phyloP scores from a whole-genome alignment of 2,113 vertebrate genomes.

The Chlorodrepanis virens region DNA sequence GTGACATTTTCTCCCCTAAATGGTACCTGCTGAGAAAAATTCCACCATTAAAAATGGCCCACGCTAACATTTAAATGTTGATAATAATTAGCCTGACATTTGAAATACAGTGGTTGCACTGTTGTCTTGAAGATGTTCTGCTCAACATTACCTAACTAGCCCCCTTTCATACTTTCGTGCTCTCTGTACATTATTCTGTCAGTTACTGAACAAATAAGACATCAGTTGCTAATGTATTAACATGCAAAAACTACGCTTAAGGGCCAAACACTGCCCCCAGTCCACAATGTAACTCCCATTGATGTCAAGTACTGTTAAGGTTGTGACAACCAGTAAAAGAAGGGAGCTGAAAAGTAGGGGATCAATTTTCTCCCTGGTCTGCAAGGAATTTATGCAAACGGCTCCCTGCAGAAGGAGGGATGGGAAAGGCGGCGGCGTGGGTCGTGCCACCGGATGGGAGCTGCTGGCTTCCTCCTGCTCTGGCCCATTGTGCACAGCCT shows the following conservation, averaged over 20 bases:
- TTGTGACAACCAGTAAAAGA: constrained; percentile 60
- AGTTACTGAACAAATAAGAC: constrained; percentile 79
- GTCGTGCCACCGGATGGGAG: background rate
- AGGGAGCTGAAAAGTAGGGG: constrained; percentile 45
- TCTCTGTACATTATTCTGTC: constrained; percentile 84
- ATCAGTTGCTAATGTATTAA: constrained; percentile 79
- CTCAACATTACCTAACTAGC: constrained; percentile 83
- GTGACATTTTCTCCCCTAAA: constrained; percentile 72
- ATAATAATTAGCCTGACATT: constrained; percentile 93
- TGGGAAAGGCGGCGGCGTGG: background rate
- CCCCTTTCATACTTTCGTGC: constrained; percentile 78
- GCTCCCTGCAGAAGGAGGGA: background rate
- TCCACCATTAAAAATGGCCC: constrained; percentile 76
- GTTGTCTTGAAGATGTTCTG: constrained; percentile 86
- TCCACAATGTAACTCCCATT: constrained; percentile 64
- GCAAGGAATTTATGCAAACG: constrained; percentile 45
- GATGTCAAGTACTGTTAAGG: constrained; percentile 68
- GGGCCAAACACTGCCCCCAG: constrained; percentile 67
- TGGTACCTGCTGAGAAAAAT: constrained; percentile 78
- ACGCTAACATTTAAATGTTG: constrained; percentile 80
- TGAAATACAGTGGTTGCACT: constrained; percentile 80
- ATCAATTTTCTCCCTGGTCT: constrained; percentile 55
- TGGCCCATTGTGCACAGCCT: background rate
- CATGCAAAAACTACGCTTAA: constrained; percentile 68
- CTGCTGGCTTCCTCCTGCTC: background rate